Evolutionary conservation across 2,113 vertebrate species (phyloP).

Genomic region (Hippocampus guttulatus): DNA sequence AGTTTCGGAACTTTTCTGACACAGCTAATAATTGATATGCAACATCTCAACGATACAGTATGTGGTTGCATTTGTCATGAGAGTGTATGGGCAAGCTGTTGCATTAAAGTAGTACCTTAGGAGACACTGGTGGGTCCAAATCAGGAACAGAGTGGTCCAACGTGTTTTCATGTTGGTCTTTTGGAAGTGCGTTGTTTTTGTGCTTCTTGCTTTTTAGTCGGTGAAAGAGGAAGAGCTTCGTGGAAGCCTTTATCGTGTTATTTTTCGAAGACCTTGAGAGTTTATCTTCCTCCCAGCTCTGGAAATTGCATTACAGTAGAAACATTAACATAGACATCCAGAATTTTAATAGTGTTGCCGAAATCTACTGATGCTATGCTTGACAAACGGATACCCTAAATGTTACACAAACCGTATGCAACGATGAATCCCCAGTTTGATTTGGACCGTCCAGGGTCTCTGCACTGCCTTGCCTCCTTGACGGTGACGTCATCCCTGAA

Average conservation of each 20-base stretch:
- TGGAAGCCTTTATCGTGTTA: constrained; percentile 81
- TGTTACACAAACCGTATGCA: constrained; percentile 23
- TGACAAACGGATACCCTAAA: too few relatives aligned
- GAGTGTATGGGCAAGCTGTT: background rate
- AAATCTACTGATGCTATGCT: background rate
- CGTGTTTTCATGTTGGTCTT: constrained; percentile 74
- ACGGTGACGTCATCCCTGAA: constrained; percentile 74
- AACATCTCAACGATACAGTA: background rate
- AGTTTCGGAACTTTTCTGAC: background rate
- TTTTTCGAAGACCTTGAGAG: constrained; percentile 82
- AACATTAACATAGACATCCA: background rate
- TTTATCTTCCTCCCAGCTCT: constrained; percentile 81
- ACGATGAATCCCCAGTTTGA: constrained; percentile 33
- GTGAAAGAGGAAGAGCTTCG: constrained; percentile 88
- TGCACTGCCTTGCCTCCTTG: constrained; percentile 75
- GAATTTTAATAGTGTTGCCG: background rate
- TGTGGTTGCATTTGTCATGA: background rate
- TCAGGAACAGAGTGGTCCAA: constrained; percentile 64
- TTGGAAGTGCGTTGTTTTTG: constrained; percentile 71
- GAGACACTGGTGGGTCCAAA: constrained; percentile 43
- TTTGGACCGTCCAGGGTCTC: constrained; percentile 84
- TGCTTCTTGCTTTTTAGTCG: constrained; percentile 82
- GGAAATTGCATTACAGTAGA: constrained; percentile 17
- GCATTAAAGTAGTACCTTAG: constrained; percentile 34
- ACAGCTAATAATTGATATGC: background rate